Conservation (phyloP, 2,797 vertebrate genomes). For the Peromyscus melanophrys region DNA sequence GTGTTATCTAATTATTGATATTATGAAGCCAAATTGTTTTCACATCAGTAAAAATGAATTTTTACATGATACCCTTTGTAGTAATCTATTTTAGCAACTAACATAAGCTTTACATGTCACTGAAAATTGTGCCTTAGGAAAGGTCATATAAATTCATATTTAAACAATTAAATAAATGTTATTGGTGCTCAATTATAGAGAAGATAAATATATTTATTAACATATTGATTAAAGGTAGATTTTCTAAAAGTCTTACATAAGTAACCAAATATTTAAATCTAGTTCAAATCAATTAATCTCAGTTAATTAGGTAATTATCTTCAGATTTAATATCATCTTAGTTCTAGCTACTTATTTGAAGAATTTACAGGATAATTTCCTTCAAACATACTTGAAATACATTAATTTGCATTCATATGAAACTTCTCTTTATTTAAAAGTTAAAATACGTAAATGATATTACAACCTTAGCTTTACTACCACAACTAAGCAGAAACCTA, state of each 20-base stretch:
- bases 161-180: neutral
- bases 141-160: neutral
- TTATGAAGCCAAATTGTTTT: neutral
- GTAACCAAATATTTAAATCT: conserved; percentile 36
- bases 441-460: conserved; percentile 42
- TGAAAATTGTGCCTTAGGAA: neutral
- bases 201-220: neutral
- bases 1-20: neutral
- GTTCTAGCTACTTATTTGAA: conserved; percentile 82
- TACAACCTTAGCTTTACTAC: neutral
- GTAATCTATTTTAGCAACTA: neutral
- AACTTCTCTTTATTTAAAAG: conserved; percentile 64
- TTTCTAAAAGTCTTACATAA: conserved; percentile 16
- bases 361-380: conserved; percentile 81
- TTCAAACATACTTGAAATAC: conserved; percentile 75
- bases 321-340: conserved; percentile 75
- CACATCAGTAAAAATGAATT: neutral
- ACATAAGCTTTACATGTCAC: neutral
- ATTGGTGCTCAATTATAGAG: neutral
- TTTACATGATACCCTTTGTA: neutral
- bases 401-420: conserved; percentile 69
- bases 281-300: neutral
- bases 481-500: neutral
- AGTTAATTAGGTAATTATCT: neutral
- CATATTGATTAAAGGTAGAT: neutral